Evolutionary conservation across 2,797 vertebrate genomes (phyloP), one percentile per base, ranked within the genome.

Genomic region (Acanthornis magna): DNA sequence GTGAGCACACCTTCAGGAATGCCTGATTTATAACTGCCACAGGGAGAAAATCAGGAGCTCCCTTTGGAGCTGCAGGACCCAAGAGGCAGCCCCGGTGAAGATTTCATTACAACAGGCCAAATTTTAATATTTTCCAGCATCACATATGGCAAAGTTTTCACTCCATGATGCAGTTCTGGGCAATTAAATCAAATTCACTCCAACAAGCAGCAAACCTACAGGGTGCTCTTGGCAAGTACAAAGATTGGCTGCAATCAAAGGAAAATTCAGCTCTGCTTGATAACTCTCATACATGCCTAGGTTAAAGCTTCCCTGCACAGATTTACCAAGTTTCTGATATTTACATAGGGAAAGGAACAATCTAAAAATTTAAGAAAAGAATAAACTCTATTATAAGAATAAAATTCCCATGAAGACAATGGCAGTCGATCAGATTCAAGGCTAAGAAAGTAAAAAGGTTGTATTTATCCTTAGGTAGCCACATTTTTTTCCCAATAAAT

Each of bases 91-190:
- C 77, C 57, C 11, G 20, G 42, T 9, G 29, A 89, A 51, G 47
- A 40, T 15, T 38, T 50, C 75, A 22, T 25, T 38, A 26, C 53
- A 87, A 45, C 45, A 73, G 29, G 50, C 42, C 36, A 20, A 87
- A 77, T 38, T 0, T 36, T 76, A 85, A 0, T 57, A 40, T 77
- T 65, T 96, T 60, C 84, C 92, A 91, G 43, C 25, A 30, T 61
- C 68, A 79, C 87, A 86, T 78, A 93, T 77, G 78, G 68, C 57
- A 74, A 72, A 66, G 42, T 83, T 80, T 89, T 74, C 80, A 50
- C 9, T n/a, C 71, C 25, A 6, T 5, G 10, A 47, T 23, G 75
- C 32, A 60, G 21, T 48, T 86, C 83, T 81, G n/a, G 30, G 57
- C 40, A 89, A 91, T 95, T 88, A 93, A 63, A 86, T 79, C 40